Conservation (phyloP, 1,140 invertebrate species). For the Ctenoplectra terminalis region DNA sequence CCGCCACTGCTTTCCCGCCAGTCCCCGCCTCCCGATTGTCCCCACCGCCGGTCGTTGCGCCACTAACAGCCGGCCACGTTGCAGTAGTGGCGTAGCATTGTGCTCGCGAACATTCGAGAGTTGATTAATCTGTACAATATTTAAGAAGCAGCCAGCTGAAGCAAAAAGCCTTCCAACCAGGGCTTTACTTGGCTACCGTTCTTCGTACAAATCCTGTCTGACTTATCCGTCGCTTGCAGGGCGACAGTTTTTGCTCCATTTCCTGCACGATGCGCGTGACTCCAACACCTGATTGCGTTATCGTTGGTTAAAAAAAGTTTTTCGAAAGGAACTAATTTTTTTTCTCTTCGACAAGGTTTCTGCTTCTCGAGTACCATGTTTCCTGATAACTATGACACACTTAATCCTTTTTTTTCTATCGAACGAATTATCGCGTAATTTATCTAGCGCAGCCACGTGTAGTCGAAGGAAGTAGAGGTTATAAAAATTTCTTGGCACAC, state of each 20-base stretch:
- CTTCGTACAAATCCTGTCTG: constrained; percentile 38
- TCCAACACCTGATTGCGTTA: not conserved
- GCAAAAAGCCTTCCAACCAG: constrained; percentile 52
- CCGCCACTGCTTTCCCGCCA: constrained; percentile 12
- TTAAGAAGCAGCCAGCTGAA: constrained; percentile 64
- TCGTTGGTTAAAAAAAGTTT: not conserved
- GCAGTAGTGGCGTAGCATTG: constrained; percentile 18
- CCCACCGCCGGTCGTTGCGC: not conserved
- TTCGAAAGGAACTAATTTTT: not conserved
- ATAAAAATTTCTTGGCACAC: constrained; percentile 5
- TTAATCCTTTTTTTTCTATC: not conserved
- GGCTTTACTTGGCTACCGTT: constrained; percentile 38
- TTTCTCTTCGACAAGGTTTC: not conserved
- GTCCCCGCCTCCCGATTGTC: constrained; percentile 6
- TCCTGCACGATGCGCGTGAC: not conserved
- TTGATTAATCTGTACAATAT: constrained; percentile 78
- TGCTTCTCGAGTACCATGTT: too few relatives aligned
- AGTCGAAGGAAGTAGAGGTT: not conserved
- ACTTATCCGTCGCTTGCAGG: constrained; percentile 60
- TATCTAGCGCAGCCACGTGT: too few relatives aligned
- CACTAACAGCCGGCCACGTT: constrained; percentile 45
- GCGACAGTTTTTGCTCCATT: not conserved
- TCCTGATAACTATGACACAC: too few relatives aligned
- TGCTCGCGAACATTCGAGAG: constrained; percentile 48
- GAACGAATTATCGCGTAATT: not conserved